Base-by-base conservation (phyloP, 1,140 invertebrate genomes). In the Danaus melanippus region DNA sequence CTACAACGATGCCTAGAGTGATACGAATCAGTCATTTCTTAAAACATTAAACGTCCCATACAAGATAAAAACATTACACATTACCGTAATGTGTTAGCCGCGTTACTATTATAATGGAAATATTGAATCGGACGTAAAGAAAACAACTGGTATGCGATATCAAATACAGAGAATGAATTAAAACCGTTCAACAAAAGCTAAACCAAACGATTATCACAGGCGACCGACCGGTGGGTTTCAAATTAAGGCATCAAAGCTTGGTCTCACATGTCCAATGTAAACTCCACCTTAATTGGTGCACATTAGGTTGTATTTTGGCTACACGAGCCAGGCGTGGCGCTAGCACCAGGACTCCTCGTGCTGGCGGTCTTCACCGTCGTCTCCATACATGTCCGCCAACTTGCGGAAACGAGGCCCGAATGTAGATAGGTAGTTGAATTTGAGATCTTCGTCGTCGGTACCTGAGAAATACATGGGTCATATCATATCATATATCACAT, bases 321-420 rank as follows among this genome's bases (percentile, higher is more conserved):
- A 85, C 58, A 85, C 82, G 58, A 85, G 80, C 82, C 82, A 86
- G 50, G 74, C 75, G 74, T 71, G 77, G 60, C 66, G 85, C 86
- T 88, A 94, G 90, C 92, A 94, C 93, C 93, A 94, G 51, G 92
- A 93, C 77, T 94, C 93, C 71, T 92, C 92, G 52, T 91, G 91
- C 10, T 32, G 91, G 91, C 47, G 90, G 90, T 53, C 91, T 88
- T 94, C 93, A 69, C 96, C 95, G 10, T 95, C 93, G 72, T 96
- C 94, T 10, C 95, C 96, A 82, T 99, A 99, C 96, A 99, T 98
- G 74, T 98, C 96, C 8, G 97, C 97, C 52, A 99, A 88, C 76
- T 98, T 98, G 64, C 96, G 92, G 90, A 99, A 99, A 55, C 97
- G 90, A 41, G 97, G 97, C 40, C 97, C 97, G 87, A 98, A 99